These are phyloP conservation scores for Turritopsis rubra DNA, from an alignment of 30 jellyfish, hydroid and myxozoan genomes.

Conservation along the genomic window DNA sequence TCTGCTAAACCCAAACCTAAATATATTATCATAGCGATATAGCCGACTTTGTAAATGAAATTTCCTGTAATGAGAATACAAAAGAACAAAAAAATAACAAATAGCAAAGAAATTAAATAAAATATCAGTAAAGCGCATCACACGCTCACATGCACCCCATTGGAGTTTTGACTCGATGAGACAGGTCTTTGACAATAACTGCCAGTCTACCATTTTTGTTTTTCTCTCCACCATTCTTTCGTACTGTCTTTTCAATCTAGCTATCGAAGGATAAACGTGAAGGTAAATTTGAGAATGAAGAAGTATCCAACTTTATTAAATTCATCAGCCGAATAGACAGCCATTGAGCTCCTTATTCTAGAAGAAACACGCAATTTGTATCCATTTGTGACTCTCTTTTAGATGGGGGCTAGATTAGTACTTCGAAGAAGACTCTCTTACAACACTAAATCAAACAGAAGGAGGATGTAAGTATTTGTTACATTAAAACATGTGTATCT, in stretches of 20 bases:
- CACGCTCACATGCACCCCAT: neutral
- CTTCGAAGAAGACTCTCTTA: constrained; percentile 93
- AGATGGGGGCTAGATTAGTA: constrained; percentile 88
- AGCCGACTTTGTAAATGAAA: too few species aligned
- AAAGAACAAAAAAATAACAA: neutral
- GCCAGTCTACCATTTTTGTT: neutral
- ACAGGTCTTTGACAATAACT: neutral
- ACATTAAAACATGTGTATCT: too few species aligned
- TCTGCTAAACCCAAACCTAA: too few species aligned
- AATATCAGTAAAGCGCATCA: neutral
- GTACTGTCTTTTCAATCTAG: neutral
- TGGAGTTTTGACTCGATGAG: neutral
- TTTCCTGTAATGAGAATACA: too few species aligned
- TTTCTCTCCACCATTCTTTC: neutral
- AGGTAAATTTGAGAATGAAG: neutral
- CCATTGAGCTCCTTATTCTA: neutral
- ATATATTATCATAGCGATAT: too few species aligned
- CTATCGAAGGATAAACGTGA: neutral
- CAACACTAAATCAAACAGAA: constrained; percentile 90
- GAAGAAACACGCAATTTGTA: neutral
- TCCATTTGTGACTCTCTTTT: neutral
- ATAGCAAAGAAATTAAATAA: too few species aligned
- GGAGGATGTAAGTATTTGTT: constrained; percentile 77
- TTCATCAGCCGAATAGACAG: neutral
- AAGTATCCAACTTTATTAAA: neutral